Evolutionary conservation across 2,797 vertebrate species (phyloP).

Genomic region (Anguilla megastoma): DNA sequence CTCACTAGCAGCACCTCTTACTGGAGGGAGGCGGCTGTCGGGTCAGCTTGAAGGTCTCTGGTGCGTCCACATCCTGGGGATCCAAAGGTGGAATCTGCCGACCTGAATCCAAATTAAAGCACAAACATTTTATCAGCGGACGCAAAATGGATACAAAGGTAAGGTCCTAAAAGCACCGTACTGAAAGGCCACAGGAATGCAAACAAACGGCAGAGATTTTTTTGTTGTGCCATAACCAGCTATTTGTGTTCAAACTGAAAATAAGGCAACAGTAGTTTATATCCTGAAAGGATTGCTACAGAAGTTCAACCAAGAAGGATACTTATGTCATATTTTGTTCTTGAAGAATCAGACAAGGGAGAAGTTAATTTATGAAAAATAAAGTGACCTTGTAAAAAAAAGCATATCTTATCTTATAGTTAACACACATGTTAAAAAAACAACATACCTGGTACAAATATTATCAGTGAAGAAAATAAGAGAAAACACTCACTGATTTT

Average conservation of each 20-base stretch:
- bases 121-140: not conserved
- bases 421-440: not conserved
- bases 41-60: slow-evolving; percentile 84
- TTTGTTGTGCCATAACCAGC: not conserved
- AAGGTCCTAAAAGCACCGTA: not conserved
- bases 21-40: slow-evolving; percentile 68
- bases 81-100: slow-evolving; percentile 92
- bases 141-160: not conserved
- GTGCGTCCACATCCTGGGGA: slow-evolving; percentile 84
- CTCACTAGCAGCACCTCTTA: slow-evolving; percentile 88
- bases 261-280: not conserved
- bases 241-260: not conserved
- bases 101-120: slow-evolving; percentile 74
- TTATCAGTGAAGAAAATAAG: not conserved
- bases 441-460: not conserved
- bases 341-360: not conserved
- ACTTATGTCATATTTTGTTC: not conserved
- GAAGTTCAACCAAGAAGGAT: not conserved
- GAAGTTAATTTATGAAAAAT: not conserved
- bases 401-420: not conserved
- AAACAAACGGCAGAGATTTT: not conserved
- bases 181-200: not conserved
- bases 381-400: not conserved
- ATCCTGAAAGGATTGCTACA: not conserved
- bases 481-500: slow-evolving; percentile 89